phyloP scores from a whole-genome alignment of 2,797 vertebrate species.

The Lagodon rhomboides region DNA sequence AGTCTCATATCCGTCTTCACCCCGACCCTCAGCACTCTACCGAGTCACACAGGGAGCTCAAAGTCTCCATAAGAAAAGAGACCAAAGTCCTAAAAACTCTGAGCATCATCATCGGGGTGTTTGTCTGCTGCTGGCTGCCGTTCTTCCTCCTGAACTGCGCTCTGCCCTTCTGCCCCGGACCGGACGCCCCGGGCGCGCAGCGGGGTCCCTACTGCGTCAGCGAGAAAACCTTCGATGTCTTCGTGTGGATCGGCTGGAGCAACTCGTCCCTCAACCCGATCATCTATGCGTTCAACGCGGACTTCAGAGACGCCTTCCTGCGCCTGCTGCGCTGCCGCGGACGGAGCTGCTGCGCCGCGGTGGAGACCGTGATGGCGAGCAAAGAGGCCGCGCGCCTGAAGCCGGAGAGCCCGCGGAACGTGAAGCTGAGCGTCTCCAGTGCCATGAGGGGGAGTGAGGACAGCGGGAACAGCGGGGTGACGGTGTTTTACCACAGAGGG shows the following conservation, averaged over 20 bases:
- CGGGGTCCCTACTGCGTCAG: constrained; percentile 75
- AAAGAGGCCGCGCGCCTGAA: constrained; percentile 53
- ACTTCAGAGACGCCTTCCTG: constrained; percentile 82
- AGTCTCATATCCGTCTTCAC: constrained; percentile 15
- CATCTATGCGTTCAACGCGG: constrained; percentile 83
- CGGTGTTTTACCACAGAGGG: constrained; percentile 62
- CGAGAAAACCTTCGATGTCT: constrained; percentile 81
- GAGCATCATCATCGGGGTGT: constrained; percentile 83
- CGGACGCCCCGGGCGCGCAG: constrained; percentile 39
- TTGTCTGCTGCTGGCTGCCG: constrained; percentile 83
- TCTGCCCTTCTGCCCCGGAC: constrained; percentile 78
- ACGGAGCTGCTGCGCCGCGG: constrained; percentile 52
- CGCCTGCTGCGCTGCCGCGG: constrained; percentile 76
- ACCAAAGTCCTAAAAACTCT: constrained; percentile 83
- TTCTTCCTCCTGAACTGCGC: constrained; percentile 84
- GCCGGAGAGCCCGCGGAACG: constrained; percentile 55
- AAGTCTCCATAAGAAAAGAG: constrained; percentile 77
- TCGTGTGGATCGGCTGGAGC: constrained; percentile 85
- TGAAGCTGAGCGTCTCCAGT: constrained; percentile 43
- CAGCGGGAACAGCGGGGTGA: constrained; percentile 70
- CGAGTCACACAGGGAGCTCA: constrained; percentile 66
- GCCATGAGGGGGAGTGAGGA: constrained; percentile 65
- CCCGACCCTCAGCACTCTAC: constrained; percentile 14
- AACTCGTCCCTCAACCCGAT: constrained; percentile 83
- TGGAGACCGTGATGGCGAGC: constrained; percentile 66